Percentiles rank a stretch among this genome's conserved stretches.
Evolutionary conservation across 2,797 vertebrate species (phyloP).

Genomic region (Hippopotamyrus pictus): DNA sequence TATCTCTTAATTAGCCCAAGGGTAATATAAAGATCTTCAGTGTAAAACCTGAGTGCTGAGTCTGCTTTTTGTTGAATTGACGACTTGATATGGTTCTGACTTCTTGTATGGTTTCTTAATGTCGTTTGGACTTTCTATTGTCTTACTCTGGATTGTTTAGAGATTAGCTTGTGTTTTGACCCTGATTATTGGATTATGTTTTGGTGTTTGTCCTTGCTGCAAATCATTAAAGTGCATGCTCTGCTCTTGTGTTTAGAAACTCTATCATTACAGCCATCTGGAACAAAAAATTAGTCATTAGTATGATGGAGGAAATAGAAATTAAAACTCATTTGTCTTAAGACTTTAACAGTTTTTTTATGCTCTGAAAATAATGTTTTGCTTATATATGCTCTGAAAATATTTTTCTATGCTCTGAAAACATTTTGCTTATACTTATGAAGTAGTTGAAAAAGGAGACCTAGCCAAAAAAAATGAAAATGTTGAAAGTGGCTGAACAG

Average conservation of each 20-base stretch:
- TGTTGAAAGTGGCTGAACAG: not conserved
- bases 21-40: not conserved
- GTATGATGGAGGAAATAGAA: not conserved
- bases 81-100: not conserved
- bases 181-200: not conserved
- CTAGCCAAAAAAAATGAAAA: not conserved
- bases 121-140: not conserved
- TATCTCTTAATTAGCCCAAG: not conserved
- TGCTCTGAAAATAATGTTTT: not conserved
- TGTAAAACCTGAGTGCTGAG: not conserved
- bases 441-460: not conserved
- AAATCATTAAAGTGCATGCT: not conserved
- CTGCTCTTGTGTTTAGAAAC: not conserved
- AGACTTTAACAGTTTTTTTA: not conserved
- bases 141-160: not conserved
- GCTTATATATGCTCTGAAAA: not conserved
- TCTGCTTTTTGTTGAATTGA: not conserved
- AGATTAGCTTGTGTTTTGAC: not conserved
- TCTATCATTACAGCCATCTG: not conserved
- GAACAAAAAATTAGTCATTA: not conserved
- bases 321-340: not conserved
- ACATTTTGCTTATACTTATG: not conserved
- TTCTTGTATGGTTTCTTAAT: not conserved
- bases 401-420: not conserved
- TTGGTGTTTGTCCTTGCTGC: not conserved